Evolutionary conservation across 2,888 invertebrate genomes (phyloP).

Genomic region (Sepiola atlantica): DNA sequence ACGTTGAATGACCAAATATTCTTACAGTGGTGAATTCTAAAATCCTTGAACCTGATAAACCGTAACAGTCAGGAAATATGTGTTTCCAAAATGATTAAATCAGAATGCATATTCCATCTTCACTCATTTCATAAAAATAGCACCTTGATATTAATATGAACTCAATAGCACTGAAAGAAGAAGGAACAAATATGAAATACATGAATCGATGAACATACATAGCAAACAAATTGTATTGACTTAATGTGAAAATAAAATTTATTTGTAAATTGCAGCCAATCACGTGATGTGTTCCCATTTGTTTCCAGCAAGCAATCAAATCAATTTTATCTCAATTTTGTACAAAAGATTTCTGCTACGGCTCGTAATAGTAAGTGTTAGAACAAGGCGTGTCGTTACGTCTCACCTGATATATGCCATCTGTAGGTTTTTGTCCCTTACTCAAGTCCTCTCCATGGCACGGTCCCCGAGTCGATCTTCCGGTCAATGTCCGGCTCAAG

Average conservation of each 20-base stretch:
- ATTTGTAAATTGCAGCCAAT: neutral
- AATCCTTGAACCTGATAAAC: no score
- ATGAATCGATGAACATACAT: neutral
- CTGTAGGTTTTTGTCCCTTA: neutral
- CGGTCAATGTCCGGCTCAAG: conserved; percentile 8
- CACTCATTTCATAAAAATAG: no score
- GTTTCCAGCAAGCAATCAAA: neutral
- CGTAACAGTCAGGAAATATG: no score
- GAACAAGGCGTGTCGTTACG: neutral
- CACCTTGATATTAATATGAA: neutral
- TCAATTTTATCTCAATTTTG: neutral
- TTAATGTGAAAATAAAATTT: neutral
- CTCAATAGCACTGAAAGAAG: neutral
- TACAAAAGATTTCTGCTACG: neutral
- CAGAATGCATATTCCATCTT: no score
- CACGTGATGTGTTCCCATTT: neutral
- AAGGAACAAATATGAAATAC: neutral
- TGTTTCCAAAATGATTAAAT: no score
- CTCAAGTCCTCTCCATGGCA: neutral
- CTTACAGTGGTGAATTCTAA: no score
- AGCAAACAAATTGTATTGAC: neutral
- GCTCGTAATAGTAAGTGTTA: neutral
- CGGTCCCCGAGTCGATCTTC: conserved; percentile 1
- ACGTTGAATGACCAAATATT: no score
- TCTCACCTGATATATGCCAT: conserved; percentile 22